Percentiles rank a stretch among this genome's conserved stretches.
Evolutionary conservation across 2,888 invertebrate genomes (phyloP).

Genomic region (Drosophila atripex): DNA sequence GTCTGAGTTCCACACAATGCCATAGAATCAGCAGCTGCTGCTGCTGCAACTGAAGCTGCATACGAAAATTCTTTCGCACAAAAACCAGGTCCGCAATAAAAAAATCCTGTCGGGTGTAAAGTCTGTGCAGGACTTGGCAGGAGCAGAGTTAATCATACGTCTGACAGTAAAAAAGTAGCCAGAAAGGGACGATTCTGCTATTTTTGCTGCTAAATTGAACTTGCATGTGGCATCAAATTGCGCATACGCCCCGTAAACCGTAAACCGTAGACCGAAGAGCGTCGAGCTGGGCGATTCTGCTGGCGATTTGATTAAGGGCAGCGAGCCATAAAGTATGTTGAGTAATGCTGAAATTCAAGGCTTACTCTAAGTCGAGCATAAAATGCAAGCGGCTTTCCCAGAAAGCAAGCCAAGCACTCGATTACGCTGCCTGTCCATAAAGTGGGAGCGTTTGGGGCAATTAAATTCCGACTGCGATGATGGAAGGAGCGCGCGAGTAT

Average conservation of each 20-base stretch:
- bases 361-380: conserved; percentile 47
- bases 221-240: conserved; percentile 52
- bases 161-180: conserved; percentile 47
- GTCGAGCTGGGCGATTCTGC: conserved; percentile 29
- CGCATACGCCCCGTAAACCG: conserved; percentile 52
- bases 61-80: conserved; percentile 2
- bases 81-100: neutral
- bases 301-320: conserved; percentile 61
- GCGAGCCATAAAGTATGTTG: conserved; percentile 50
- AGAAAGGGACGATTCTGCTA: conserved; percentile 3
- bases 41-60: conserved; percentile 21
- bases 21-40: conserved; percentile 24
- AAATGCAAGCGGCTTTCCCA: conserved; percentile 19
- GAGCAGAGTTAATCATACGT: conserved; percentile 55
- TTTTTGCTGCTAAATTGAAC: conserved; percentile 46
- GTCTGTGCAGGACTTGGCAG: conserved; percentile 36
- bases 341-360: conserved; percentile 45
- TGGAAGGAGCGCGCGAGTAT: conserved; percentile 48
- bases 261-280: neutral
- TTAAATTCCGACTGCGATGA: conserved; percentile 57
- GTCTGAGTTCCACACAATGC: conserved; percentile 26
- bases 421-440: conserved; percentile 40
- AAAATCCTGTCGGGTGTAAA: conserved; percentile 47
- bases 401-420: conserved; percentile 26
- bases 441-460: conserved; percentile 50